These are phyloP conservation scores for Apoderus coryli DNA, from an alignment of 2,888 invertebrate species.

Conservation along the genomic window DNA sequence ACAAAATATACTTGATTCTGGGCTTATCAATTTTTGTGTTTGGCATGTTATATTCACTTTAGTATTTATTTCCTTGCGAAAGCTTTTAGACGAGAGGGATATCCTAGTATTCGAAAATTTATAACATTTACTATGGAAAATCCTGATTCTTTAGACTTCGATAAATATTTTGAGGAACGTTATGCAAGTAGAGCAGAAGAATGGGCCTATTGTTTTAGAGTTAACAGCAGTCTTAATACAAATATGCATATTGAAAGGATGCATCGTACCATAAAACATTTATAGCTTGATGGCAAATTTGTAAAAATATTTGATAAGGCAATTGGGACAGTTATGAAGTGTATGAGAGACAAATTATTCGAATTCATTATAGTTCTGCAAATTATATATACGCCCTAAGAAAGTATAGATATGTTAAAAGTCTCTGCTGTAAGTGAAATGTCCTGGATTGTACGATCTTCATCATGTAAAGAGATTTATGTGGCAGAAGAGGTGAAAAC, in stretches of 20 bases:
- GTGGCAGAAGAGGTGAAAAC: neutral
- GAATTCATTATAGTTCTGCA: slow-evolving; percentile 1
- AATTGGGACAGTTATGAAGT: slow-evolving; percentile 8
- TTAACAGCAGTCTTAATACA: slow-evolving; percentile 17
- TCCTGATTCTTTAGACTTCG: slow-evolving; percentile 4
- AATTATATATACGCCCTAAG: neutral
- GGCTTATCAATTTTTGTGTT: too few relatives aligned
- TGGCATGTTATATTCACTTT: too few relatives aligned
- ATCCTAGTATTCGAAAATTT: too few relatives aligned
- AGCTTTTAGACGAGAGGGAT: too few relatives aligned
- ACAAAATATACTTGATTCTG: too few relatives aligned
- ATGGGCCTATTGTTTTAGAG: slow-evolving; percentile 18
- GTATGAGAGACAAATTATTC: slow-evolving; percentile 8
- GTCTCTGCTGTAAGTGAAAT: slow-evolving; percentile 4
- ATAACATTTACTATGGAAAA: neutral
- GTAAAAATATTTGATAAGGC: slow-evolving; percentile 11
- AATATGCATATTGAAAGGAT: slow-evolving; percentile 19
- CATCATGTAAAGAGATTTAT: slow-evolving; percentile 2
- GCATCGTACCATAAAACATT: slow-evolving; percentile 10
- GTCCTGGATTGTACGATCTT: slow-evolving; percentile 2
- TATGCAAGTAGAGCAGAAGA: slow-evolving; percentile 11
- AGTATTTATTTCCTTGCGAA: too few relatives aligned
- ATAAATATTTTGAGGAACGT: slow-evolving; percentile 3
- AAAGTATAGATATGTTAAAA: slow-evolving; percentile 1
- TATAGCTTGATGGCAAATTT: slow-evolving; percentile 11